Evolutionary conservation across 2,888 invertebrate species (phyloP).

Genomic region (Spisula subtruncata): DNA sequence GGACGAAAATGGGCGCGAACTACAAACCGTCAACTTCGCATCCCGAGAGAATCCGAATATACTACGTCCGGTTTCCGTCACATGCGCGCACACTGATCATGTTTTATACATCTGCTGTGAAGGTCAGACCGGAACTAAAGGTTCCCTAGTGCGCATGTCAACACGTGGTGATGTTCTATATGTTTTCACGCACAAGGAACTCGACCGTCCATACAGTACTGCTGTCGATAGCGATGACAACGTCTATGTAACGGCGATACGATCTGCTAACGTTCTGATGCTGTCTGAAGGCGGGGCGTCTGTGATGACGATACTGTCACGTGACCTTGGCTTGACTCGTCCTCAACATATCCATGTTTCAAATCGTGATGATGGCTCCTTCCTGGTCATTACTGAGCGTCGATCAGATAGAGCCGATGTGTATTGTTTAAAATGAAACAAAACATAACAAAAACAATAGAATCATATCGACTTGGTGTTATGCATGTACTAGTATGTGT

Average conservation of each 20-base stretch:
- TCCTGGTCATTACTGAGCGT: slow-evolving; percentile 61
- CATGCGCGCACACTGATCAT: slow-evolving; percentile 46
- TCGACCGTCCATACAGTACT: slow-evolving; percentile 69
- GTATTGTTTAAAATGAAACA: slow-evolving; percentile 44
- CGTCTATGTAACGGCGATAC: slow-evolving; percentile 63
- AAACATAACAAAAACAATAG: neutral
- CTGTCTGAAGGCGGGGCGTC: slow-evolving; percentile 61
- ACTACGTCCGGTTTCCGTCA: slow-evolving; percentile 67
- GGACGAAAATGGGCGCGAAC: slow-evolving; percentile 63
- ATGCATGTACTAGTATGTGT: neutral
- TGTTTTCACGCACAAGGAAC: slow-evolving; percentile 65
- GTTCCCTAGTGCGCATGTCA: slow-evolving; percentile 67
- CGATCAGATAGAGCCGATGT: slow-evolving; percentile 61
- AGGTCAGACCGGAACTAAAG: slow-evolving; percentile 70
- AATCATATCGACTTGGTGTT: neutral
- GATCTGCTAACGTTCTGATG: slow-evolving; percentile 63
- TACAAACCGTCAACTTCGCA: slow-evolving; percentile 66
- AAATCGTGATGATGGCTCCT: slow-evolving; percentile 45
- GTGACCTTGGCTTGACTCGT: slow-evolving; percentile 63
- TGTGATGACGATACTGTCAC: slow-evolving; percentile 58
- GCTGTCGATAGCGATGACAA: slow-evolving; percentile 60
- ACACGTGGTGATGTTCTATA: slow-evolving; percentile 61
- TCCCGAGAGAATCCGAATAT: slow-evolving; percentile 68
- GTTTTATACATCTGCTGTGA: slow-evolving; percentile 66
- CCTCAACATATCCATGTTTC: slow-evolving; percentile 69